Evolutionary conservation across 1,140 invertebrate species (phyloP).

Genomic region (Triops longicaudatus): DNA sequence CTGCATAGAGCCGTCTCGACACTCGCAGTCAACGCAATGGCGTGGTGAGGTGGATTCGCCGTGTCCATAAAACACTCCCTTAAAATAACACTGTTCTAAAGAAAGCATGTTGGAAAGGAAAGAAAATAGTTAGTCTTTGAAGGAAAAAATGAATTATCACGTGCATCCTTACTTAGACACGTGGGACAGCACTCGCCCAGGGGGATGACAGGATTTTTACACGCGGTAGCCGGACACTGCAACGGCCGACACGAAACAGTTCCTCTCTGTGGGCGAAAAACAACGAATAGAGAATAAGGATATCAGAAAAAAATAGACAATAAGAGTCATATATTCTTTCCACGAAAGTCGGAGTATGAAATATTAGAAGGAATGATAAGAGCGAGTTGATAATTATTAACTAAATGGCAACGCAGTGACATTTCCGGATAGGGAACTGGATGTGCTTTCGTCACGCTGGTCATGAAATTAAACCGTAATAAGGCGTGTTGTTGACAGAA

Average conservation of each 20-base stretch:
- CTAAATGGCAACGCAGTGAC: constrained; percentile 27
- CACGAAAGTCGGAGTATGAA: too few relatives aligned
- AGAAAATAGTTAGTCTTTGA: constrained; percentile 29
- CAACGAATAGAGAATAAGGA: constrained; percentile 4
- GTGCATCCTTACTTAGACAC: constrained; percentile 70
- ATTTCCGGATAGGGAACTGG: constrained; percentile 9
- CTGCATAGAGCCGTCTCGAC: constrained; percentile 67
- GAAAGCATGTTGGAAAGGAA: constrained; percentile 37
- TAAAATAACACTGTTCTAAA: constrained; percentile 66
- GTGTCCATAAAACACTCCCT: constrained; percentile 69
- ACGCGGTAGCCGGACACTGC: constrained; percentile 61
- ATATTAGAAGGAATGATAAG: too few relatives aligned
- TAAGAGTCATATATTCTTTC: constrained; percentile 18
- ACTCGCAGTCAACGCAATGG: constrained; percentile 64
- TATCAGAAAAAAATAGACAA: constrained; percentile 28
- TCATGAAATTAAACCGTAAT: too few relatives aligned
- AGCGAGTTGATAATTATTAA: too few relatives aligned
- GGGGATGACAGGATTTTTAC: constrained; percentile 66
- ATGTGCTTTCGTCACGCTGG: too few relatives aligned
- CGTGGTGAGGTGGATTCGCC: constrained; percentile 62
- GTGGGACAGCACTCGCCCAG: constrained; percentile 73
- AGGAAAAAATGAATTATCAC: constrained; percentile 6
- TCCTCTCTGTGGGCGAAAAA: constrained; percentile 55
- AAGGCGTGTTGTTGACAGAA: too few relatives aligned
- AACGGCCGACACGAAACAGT: constrained; percentile 67